Evolutionary conservation across 2,797 vertebrate genomes (phyloP).

Genomic region (Pseudomugil gertrudae): DNA sequence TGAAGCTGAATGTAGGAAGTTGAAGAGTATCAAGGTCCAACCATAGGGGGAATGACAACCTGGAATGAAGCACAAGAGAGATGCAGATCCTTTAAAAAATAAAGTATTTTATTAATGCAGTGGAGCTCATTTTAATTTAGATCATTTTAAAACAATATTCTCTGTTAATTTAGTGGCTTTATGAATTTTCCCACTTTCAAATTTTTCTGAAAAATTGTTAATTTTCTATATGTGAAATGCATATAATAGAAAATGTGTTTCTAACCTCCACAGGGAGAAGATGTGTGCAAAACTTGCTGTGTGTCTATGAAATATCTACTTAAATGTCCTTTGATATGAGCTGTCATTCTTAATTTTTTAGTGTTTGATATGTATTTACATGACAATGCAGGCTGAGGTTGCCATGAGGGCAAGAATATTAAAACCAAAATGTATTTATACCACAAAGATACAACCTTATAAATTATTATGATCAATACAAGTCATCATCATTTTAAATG

Average conservation of each 20-base stretch:
- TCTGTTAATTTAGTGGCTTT: neutral
- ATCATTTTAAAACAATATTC: neutral
- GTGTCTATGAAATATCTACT: constrained; percentile 17
- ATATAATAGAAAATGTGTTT: neutral
- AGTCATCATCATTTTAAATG: constrained; percentile 7
- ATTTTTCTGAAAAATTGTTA: neutral
- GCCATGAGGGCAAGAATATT: constrained; percentile 31
- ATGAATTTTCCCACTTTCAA: neutral
- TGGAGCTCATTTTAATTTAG: neutral
- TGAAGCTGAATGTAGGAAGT: constrained; percentile 25
- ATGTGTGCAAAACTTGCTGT: constrained; percentile 18
- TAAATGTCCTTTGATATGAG: constrained; percentile 5
- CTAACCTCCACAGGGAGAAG: neutral
- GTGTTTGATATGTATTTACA: constrained; percentile 17
- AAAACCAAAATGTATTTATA: constrained; percentile 37
- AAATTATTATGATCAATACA: constrained; percentile 1
- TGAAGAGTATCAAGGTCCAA: constrained; percentile 57
- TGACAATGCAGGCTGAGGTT: constrained; percentile 22
- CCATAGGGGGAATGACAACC: constrained; percentile 33
- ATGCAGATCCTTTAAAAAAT: constrained; percentile 3
- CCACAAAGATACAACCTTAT: constrained; percentile 5
- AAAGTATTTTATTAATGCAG: neutral
- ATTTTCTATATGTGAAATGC: neutral
- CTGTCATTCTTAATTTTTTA: constrained; percentile 36
- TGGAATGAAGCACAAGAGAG: constrained; percentile 47